Evolutionary conservation across 2,113 vertebrate species (phyloP).

Genomic region (Bos indicus): DNA sequence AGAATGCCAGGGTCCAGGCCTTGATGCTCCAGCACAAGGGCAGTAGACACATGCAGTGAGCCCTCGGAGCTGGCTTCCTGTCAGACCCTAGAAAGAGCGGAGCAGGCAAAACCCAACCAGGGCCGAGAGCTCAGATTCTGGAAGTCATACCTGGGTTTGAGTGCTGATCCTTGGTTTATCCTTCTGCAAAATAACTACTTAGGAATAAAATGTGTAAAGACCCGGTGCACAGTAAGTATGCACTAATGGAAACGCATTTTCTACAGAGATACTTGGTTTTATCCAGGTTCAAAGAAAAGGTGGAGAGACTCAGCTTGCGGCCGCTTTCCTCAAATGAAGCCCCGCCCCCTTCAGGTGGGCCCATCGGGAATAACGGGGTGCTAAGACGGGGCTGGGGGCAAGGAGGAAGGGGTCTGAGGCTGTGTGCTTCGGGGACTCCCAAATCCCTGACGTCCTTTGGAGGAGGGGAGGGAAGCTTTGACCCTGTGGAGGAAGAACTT

Average conservation of each 20-base stretch:
- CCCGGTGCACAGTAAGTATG: background rate
- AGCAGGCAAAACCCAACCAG: background rate
- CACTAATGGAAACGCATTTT: background rate
- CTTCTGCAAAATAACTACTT: background rate
- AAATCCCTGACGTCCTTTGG: background rate
- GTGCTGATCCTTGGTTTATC: background rate
- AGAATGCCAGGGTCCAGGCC: background rate
- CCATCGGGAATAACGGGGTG: background rate
- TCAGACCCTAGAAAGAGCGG: background rate
- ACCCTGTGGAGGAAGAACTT: background rate
- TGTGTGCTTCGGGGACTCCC: background rate
- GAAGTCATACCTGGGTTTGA: background rate
- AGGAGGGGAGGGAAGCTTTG: background rate
- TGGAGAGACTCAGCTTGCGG: too few relatives aligned
- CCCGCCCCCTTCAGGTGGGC: background rate
- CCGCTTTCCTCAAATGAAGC: background rate
- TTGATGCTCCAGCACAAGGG: background rate
- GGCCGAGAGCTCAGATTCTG: background rate
- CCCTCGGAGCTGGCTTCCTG: background rate
- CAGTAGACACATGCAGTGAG: background rate
- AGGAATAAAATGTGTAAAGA: background rate
- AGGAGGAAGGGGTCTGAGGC: background rate
- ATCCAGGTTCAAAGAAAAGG: background rate
- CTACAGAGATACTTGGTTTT: background rate
- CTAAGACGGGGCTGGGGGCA: background rate